Evolutionary conservation across 2,797 vertebrate species (phyloP).

Genomic region (Austrolebias charrua): DNA sequence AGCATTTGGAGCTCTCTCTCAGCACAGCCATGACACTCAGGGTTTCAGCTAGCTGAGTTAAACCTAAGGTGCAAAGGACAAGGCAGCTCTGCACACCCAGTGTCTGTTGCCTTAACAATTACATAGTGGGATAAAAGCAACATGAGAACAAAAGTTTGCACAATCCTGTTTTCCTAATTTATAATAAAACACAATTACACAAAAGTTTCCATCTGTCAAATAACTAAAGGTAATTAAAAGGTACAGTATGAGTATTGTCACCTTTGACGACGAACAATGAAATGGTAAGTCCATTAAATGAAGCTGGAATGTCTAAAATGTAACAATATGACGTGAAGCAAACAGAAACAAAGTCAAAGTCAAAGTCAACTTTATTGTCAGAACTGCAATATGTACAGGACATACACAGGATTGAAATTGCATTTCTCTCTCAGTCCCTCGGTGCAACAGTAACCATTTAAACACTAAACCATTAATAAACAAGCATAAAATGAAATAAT

Average conservation of each 20-base stretch:
- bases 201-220: background rate
- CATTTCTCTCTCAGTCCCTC: no score
- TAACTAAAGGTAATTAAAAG: no score
- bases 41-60: conserved; percentile 35
- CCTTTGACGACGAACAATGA: no score
- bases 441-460: no score
- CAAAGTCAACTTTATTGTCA: no score
- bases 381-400: no score
- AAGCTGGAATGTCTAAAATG: conserved; percentile 16
- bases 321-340: conserved; percentile 19
- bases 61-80: conserved; percentile 48
- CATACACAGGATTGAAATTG: no score
- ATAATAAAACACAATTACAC: background rate
- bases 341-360: no score
- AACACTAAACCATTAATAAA: no score
- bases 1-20: conserved; percentile 33
- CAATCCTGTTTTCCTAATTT: background rate
- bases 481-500: no score
- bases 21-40: conserved; percentile 16
- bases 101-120: conserved; percentile 40
- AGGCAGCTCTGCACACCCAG: conserved; percentile 40
- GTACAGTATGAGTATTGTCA: no score
- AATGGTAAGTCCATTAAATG: background rate
- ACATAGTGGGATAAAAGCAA: conserved; percentile 51
- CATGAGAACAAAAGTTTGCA: conserved; percentile 23